These are phyloP conservation scores for Pseudococcus viburni DNA, from an alignment of 2,888 invertebrate species.

Conservation along the genomic window DNA sequence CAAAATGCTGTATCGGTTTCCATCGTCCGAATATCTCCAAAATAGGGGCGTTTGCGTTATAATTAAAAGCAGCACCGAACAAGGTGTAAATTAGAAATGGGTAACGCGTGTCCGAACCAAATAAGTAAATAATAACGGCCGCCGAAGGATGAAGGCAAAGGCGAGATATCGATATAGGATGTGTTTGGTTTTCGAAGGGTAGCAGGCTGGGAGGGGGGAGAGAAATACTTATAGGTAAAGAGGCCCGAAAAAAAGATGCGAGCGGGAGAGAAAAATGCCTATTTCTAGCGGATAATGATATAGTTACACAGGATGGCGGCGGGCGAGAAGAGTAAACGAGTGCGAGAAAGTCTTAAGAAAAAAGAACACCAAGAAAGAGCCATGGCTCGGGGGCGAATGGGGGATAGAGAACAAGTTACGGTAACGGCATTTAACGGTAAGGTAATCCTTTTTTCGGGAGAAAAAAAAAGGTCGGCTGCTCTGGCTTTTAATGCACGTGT, in stretches of 20 bases:
- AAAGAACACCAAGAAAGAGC: constrained; percentile 9
- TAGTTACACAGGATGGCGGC: constrained; percentile 15
- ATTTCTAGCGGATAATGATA: constrained; percentile 47
- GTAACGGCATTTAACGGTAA: constrained; percentile 63
- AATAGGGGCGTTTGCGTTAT: constrained; percentile 5
- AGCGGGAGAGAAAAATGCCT: background rate
- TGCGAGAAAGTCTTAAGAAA: constrained; percentile 25
- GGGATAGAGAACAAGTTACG: constrained; percentile 50
- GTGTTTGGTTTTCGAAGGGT: too few relatives aligned
- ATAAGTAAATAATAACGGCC: too few relatives aligned
- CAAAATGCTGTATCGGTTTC: background rate
- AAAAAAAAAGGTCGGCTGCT: constrained; percentile 65
- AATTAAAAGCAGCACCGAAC: constrained; percentile 43
- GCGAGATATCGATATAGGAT: background rate
- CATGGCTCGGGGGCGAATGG: constrained; percentile 8
- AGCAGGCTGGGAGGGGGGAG: too few relatives aligned
- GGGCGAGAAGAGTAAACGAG: background rate
- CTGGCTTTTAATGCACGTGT: constrained; percentile 66
- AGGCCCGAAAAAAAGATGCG: background rate
- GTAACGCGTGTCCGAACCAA: background rate
- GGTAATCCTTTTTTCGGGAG: constrained; percentile 57
- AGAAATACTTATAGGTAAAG: background rate
- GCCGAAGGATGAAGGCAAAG: background rate
- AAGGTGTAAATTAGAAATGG: constrained; percentile 48
- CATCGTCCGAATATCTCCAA: background rate